These are phyloP conservation scores for Dermatemys mawii DNA, from an alignment of 2,113 vertebrate species.

Conservation along the genomic window DNA sequence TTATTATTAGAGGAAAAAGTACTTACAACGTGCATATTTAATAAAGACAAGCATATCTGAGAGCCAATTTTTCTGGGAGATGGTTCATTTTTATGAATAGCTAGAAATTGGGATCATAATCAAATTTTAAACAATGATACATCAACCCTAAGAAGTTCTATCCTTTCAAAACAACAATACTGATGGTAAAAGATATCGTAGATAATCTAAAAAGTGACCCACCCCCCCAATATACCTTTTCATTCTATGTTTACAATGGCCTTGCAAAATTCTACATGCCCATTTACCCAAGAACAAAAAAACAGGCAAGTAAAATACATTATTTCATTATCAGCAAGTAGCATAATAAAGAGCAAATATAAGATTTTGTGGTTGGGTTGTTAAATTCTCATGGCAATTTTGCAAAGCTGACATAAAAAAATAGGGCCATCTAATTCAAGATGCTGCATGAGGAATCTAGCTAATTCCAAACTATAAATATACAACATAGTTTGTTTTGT, in stretches of 20 bases:
- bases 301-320: background rate
- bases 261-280: background rate
- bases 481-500: slow-evolving; percentile 40
- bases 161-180: background rate
- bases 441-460: background rate
- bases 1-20: background rate
- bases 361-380: background rate
- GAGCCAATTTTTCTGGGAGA: background rate
- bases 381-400: slow-evolving; percentile 9
- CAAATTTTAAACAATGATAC: background rate
- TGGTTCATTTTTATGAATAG: background rate
- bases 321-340: slow-evolving; percentile 15
- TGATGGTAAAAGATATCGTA: background rate
- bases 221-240: background rate
- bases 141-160: background rate
- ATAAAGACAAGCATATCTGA: background rate
- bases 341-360: slow-evolving; percentile 3
- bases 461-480: slow-evolving; percentile 60
- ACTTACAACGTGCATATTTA: background rate
- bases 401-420: slow-evolving; percentile 29
- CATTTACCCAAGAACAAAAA: background rate
- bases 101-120: background rate
- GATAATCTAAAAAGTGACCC: background rate
- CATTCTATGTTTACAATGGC: background rate
- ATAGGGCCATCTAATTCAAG: slow-evolving; percentile 17